Base-by-base conservation (phyloP, 2,888 invertebrate species). In the Bugulina stolonifera region DNA sequence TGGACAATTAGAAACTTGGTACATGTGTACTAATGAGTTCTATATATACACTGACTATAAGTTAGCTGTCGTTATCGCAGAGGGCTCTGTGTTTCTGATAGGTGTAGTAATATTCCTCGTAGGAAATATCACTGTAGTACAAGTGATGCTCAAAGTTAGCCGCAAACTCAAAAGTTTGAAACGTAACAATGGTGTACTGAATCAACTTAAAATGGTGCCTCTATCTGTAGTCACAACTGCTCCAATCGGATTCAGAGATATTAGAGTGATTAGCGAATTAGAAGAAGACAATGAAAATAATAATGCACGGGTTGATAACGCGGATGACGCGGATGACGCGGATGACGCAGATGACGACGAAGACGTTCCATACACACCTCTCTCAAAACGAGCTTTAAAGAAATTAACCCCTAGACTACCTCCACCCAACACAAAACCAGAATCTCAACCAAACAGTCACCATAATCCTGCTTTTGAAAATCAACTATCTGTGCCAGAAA, bases 21-120 rank as follows among this genome's bases (percentile, higher is more conserved):
- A 22, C 18, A 64, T 64, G 64, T 64, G 64, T 64, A 64, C 64
- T 27, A 64, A 64, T 64, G 27, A 64, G 14, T 64, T 64, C 32
- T 10, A 22, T n/a, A 34, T 64, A 64, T 64, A 64, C 64, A 64
- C 64, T 3, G 10, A 64, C 29, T 64, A 64, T n/a, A 64, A 64
- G n/a, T 32, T 64, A 5, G 32, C 32, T 32, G 27, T 64, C 10
- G 64, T 64, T 32, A 64, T 64, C 32, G n/a, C 29, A 5, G 64
- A 64, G 32, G 64, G 64, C 2, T 29, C 64, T 2, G 34, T 64
- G 2, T 64, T 64, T 64, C 64, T 64, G 2, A 27, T 27, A 64
- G 64, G 64, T 14, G 64, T 64, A 27, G 29, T 64, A 27, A 64
- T 64, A 27, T 64, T 64, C 32, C 27, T 64, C 64, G 32, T 64